Base-by-base conservation (phyloP, 2,113 vertebrate species). In the Acrocephalus arundinaceus region DNA sequence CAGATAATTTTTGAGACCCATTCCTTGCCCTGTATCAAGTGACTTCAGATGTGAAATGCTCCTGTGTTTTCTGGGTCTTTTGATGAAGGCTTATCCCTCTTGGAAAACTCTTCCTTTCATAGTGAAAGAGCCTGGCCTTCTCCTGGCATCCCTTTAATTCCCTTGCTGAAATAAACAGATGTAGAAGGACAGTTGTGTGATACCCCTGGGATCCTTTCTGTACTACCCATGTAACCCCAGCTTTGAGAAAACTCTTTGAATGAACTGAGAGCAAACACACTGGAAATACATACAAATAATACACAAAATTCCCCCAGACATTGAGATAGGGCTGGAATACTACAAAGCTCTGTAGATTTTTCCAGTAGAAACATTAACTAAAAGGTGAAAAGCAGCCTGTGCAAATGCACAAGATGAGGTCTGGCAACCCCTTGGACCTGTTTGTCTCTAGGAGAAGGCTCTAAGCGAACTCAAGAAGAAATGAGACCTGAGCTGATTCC, bases 1-100 rank as follows among this genome's bases (percentile, higher is more conserved):
- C 1, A 21, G 17, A 19, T 28, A 0, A 0, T 13, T 33, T 77
- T 46, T 43, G n/a, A 58, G 18, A 24, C 11, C 24, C 7, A 3
- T 77, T 57, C 21, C 9, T 73, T 74, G 5, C 13, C 19, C 15
- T 63, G 11, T 4, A 6, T 52, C 8, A 10, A 52, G 27, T 75
- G 27, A 33, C 27, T 82, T 75, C 30, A 65, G 21, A 21, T 58
- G 22, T 66, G 68, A 37, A 84, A 77, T 19, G 28, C 10, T 80
- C 13, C 46, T 18, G 22, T 65, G 45, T 21, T 90, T 89, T 84
- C 51, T 81, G 37, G 8, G 59, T 62, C 24, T 79, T 76, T 11
- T 27, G 22, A 4, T 23, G 23, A 43, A 46, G 27, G 14, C 9
- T 83, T 65, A 39, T 11, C 11, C 22, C 19, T 70, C 46, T 24